Evolutionary conservation across 64 coral and sea anemone genomes (phyloP).

Genomic region (Exaiptasia diaphana): DNA sequence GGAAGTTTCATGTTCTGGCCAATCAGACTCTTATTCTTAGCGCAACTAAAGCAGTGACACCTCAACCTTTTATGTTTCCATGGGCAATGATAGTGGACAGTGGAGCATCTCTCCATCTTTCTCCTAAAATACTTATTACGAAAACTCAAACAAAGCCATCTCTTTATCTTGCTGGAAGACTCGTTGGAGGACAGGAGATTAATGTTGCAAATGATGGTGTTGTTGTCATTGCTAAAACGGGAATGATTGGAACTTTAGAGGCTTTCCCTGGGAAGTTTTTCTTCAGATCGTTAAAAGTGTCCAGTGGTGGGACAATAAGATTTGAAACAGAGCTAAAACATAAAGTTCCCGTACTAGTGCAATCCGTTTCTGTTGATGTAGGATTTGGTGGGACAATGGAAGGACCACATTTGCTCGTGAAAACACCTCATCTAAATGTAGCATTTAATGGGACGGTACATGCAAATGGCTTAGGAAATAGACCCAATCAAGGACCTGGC

Average conservation of each 20-base stretch:
- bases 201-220: constrained; percentile 64
- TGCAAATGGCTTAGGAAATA: constrained; percentile 69
- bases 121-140: constrained; percentile 80
- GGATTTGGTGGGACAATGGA: constrained; percentile 72
- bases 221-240: constrained; percentile 78
- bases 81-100: constrained; percentile 79
- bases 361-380: constrained; percentile 58
- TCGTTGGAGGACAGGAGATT: constrained; percentile 78
- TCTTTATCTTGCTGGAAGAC: constrained; percentile 73
- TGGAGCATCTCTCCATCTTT: constrained; percentile 67
- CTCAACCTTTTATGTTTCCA: constrained; percentile 80
- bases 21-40: constrained; percentile 76
- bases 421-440: constrained; percentile 60
- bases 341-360: constrained; percentile 51
- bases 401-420: constrained; percentile 53
- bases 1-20: constrained; percentile 62
- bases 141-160: constrained; percentile 59
- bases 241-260: constrained; percentile 69
- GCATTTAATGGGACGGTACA: constrained; percentile 69
- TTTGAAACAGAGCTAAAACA: constrained; percentile 50
- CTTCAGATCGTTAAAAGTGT: constrained; percentile 69
- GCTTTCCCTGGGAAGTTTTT: constrained; percentile 65
- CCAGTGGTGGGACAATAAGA: constrained; percentile 66
- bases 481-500: constrained; percentile 52
- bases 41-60: constrained; percentile 69